Evolutionary conservation across 2,888 invertebrate genomes (phyloP).

Genomic region (Aspidiotus rigidus): DNA sequence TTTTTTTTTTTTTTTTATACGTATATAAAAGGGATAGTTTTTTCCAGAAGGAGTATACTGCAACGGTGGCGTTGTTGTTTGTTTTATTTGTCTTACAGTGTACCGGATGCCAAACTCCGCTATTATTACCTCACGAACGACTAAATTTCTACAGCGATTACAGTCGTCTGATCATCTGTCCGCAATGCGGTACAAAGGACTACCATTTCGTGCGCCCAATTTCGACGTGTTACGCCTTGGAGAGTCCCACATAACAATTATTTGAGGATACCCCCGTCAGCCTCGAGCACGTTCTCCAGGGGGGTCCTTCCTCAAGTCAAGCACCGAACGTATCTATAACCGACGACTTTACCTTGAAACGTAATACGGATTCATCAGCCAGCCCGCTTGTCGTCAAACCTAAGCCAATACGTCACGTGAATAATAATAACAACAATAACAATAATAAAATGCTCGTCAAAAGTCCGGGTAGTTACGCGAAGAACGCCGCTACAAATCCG

Average conservation of each 20-base stretch:
- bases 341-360: constrained; percentile 26
- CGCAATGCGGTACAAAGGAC: constrained; percentile 80
- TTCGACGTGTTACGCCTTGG: constrained; percentile 70
- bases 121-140: constrained; percentile 75
- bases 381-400: neutral
- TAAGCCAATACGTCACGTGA: neutral
- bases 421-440: neutral
- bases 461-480: neutral
- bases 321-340: constrained; percentile 17
- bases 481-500: neutral
- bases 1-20: too few relatives aligned
- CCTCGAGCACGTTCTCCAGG: constrained; percentile 23
- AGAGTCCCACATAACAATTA: constrained; percentile 74
- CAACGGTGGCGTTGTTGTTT: too few relatives aligned
- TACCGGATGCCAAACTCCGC: constrained; percentile 81
- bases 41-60: too few relatives aligned
- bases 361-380: constrained; percentile 3
- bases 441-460: neutral
- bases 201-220: constrained; percentile 92
- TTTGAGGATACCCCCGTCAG: constrained; percentile 26
- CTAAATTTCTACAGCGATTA: constrained; percentile 91
- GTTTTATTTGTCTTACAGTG: constrained; percentile 55
- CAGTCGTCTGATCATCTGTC: constrained; percentile 82
- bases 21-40: too few relatives aligned
- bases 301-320: constrained; percentile 28